A percentile compares a stretch with the other conserved stretches of the same genome.
Evolutionary conservation across 2,888 invertebrate genomes (phyloP).

Genomic region (Chrysodeixis includens): DNA sequence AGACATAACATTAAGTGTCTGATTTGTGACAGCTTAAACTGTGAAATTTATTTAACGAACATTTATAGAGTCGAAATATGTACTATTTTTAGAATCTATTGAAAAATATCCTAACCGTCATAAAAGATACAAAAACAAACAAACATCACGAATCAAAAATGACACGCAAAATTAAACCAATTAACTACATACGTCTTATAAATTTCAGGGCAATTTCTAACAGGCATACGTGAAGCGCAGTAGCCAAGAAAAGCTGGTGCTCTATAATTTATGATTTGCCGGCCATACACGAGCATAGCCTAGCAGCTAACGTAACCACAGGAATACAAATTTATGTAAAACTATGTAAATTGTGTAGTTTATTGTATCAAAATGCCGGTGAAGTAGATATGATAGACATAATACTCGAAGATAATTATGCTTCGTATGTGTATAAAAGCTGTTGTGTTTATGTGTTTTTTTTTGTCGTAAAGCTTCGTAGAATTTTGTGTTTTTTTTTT

Average conservation of each 20-base stretch:
- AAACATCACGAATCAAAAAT: background rate
- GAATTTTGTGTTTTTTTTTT: no score
- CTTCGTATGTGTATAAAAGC: conserved; percentile 52
- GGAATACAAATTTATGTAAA: conserved; percentile 56
- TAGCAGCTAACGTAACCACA: conserved; percentile 38
- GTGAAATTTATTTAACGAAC: no score
- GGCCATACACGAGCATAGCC: conserved; percentile 22
- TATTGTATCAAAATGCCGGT: conserved; percentile 71
- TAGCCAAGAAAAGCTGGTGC: conserved; percentile 42
- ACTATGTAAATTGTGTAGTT: conserved; percentile 55
- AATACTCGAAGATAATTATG: conserved; percentile 75
- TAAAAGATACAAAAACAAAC: background rate
- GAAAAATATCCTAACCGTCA: no score
- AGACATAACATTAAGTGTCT: no score
- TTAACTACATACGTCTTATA: background rate
- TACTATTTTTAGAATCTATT: no score
- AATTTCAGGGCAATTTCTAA: conserved; percentile 39
- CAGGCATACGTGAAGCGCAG: conserved; percentile 34
- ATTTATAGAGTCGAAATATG: no score
- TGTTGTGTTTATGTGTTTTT: conserved; percentile 22
- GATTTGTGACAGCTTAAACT: no score
- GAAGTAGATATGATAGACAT: conserved; percentile 64
- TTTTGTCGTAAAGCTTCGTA: no score
- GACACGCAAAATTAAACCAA: background rate
- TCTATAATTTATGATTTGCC: conserved; percentile 52